Evolutionary conservation across 1,140 invertebrate species (phyloP).

Genomic region (Panagrolaimus sp.): DNA sequence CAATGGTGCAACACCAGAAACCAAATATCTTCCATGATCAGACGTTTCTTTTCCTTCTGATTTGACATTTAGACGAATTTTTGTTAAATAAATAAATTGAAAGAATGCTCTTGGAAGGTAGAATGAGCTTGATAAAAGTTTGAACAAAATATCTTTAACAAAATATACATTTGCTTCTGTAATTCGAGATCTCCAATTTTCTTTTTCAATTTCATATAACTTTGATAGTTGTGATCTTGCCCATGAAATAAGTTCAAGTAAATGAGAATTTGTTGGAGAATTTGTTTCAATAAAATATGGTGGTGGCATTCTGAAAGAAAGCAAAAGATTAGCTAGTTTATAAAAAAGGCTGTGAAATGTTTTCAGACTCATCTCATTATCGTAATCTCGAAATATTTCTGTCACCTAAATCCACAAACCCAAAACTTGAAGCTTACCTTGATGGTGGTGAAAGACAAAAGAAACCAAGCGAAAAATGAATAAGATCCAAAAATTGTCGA

Average conservation of each 20-base stretch:
- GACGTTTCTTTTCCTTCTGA: background rate
- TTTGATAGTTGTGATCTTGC: background rate
- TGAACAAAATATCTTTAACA: background rate
- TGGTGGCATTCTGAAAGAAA: no score
- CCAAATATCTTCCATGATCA: background rate
- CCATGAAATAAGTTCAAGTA: background rate
- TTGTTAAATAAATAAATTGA: background rate
- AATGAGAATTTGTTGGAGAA: background rate
- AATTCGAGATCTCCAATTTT: background rate
- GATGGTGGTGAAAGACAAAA: background rate
- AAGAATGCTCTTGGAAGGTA: background rate
- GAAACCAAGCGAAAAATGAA: background rate
- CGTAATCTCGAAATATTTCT: no score
- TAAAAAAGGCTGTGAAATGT: no score
- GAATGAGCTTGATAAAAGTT: background rate
- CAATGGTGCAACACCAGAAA: background rate
- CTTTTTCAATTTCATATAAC: background rate
- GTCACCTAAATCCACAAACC: no score
- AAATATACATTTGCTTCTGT: background rate
- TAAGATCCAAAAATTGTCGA: background rate
- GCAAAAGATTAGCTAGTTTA: no score
- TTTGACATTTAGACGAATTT: background rate
- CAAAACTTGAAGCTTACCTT: no score
- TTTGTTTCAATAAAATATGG: background rate
- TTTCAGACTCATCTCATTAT: no score